Percentiles rank a stretch among this genome's conserved stretches.
Evolutionary conservation across 2,113 vertebrate species (phyloP).

Genomic region (Xiphias gladius): DNA sequence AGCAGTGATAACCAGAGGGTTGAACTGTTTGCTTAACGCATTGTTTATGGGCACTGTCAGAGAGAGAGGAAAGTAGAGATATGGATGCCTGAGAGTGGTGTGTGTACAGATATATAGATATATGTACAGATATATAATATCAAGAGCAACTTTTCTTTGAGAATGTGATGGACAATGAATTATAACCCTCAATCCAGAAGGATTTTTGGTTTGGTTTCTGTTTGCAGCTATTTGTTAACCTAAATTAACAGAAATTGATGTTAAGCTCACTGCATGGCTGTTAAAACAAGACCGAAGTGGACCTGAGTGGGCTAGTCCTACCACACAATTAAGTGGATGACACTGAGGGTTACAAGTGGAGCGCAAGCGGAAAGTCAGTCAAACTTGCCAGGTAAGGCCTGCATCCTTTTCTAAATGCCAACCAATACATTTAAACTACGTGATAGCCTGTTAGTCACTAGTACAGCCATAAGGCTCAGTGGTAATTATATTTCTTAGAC

Average conservation of each 20-base stretch:
- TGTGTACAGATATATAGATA: too few species aligned
- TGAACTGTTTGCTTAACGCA: neutral
- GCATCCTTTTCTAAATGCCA: too few species aligned
- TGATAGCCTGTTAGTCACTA: neutral
- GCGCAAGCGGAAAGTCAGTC: neutral
- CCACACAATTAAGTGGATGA: too few species aligned
- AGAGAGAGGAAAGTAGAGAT: neutral
- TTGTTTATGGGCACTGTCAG: neutral
- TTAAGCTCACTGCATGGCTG: neutral
- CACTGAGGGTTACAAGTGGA: too few species aligned
- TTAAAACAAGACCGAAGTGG: neutral
- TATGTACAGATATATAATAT: too few species aligned
- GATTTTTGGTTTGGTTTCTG: neutral
- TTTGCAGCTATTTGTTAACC: neutral
- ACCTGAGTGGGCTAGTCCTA: neutral
- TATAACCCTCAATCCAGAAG: neutral
- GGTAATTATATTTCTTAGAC: neutral
- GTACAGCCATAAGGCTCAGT: neutral
- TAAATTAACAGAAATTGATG: neutral
- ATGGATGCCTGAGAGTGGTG: too few species aligned
- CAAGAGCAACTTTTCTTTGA: neutral
- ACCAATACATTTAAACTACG: neutral
- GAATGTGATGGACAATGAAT: neutral
- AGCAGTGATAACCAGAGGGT: neutral
- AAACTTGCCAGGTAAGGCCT: neutral